These are phyloP conservation scores for Falco naumanni DNA, from an alignment of 2,797 vertebrate species.

Conservation along the genomic window DNA sequence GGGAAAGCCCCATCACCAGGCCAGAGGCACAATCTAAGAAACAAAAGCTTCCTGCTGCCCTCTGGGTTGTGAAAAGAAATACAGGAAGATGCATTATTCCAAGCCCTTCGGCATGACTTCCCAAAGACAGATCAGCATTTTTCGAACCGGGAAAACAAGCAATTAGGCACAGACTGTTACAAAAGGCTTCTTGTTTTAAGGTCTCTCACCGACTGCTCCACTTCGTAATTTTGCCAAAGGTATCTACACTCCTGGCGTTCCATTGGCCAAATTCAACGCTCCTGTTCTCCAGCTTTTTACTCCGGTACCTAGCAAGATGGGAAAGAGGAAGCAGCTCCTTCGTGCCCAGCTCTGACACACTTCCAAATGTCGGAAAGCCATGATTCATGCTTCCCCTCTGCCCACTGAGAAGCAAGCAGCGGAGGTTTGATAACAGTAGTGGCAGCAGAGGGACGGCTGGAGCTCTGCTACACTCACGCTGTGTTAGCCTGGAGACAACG, in stretches of 20 bases:
- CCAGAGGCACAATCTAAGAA: neutral
- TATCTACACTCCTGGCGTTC: neutral
- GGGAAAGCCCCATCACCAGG: neutral
- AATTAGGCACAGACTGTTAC: neutral
- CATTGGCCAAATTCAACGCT: rapidly evolving
- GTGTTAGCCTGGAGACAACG: rapidly evolving
- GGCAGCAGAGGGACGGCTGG: rapidly evolving
- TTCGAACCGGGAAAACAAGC: neutral
- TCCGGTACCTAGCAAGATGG: neutral
- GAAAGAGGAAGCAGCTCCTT: conserved; percentile 44
- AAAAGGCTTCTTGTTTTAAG: neutral
- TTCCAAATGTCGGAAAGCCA: rapidly evolving
- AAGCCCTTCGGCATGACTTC: neutral
- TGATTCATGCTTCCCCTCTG: neutral
- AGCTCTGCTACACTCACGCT: rapidly evolving
- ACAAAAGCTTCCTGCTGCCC: neutral
- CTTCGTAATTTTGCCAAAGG: neutral
- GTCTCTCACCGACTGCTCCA: rapidly evolving
- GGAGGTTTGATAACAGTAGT: neutral
- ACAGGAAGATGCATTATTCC: neutral
- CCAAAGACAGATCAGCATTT: neutral
- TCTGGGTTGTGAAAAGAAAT: neutral
- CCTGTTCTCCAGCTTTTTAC: neutral
- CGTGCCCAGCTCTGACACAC: neutral
- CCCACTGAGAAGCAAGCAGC: rapidly evolving